Conservation (phyloP, 2,113 vertebrate genomes). For the Cepphus grylle region DNA sequence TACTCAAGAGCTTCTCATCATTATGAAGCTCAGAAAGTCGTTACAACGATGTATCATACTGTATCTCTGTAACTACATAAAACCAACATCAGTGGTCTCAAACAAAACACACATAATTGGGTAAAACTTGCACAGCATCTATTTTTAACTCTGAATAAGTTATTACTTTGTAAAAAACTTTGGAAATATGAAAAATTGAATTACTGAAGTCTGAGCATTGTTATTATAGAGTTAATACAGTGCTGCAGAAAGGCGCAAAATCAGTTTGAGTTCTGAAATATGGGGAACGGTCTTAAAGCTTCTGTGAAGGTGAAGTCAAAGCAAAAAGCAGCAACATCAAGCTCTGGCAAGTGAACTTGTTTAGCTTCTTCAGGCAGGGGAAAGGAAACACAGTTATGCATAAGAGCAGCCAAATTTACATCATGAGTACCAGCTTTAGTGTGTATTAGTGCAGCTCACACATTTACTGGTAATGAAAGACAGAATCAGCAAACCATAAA, state of each 20-base stretch:
- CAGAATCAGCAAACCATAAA: background rate
- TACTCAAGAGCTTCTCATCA: background rate
- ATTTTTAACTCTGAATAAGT: background rate
- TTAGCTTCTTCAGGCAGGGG: background rate
- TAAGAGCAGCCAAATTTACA: background rate
- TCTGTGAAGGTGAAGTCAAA: background rate
- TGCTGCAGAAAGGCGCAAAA: background rate
- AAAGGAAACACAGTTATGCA: background rate
- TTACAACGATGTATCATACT: background rate
- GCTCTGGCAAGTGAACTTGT: background rate
- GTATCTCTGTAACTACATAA: background rate
- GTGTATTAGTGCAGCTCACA: background rate
- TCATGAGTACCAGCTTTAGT: accelerated
- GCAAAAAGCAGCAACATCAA: background rate
- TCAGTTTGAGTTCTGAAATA: background rate
- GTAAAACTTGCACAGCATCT: background rate
- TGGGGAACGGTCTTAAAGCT: background rate
- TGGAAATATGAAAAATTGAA: background rate
- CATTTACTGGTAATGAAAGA: background rate
- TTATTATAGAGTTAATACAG: background rate
- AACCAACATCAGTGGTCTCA: background rate
- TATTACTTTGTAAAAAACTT: background rate
- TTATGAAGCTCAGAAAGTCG: background rate
- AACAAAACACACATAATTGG: background rate
- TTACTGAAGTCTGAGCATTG: background rate